These are phyloP conservation scores for Drosophila gunungcola DNA, from an alignment of 1,140 invertebrate genomes.

Conservation along the genomic window DNA sequence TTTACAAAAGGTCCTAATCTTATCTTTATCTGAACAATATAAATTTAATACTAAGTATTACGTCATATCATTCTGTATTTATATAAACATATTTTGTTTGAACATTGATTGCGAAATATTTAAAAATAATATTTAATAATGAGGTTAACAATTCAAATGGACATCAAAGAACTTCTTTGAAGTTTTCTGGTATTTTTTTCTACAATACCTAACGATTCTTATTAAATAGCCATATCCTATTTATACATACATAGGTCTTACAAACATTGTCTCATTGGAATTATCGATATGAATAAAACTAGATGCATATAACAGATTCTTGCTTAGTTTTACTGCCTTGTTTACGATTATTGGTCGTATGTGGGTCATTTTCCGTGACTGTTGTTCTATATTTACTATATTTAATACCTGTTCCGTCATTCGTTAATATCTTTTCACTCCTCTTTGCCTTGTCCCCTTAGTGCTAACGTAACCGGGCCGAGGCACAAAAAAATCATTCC, in stretches of 20 bases:
- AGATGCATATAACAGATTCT: not conserved
- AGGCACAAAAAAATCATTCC: constrained; percentile 34
- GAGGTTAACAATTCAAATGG: not conserved
- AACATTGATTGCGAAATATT: not conserved
- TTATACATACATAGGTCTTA: too few species aligned
- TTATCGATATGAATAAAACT: not conserved
- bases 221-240: too few species aligned
- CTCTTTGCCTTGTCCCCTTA: not conserved
- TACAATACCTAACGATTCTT: too few species aligned
- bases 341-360: not conserved
- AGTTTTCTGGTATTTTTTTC: too few species aligned
- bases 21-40: not conserved
- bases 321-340: not conserved
- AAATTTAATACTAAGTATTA: too few species aligned
- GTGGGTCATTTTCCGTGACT: not conserved
- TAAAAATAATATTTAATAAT: not conserved
- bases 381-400: constrained; percentile 18
- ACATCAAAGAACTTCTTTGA: not conserved
- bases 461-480: constrained; percentile 36
- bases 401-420: constrained; percentile 30
- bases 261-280: not conserved
- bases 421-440: constrained; percentile 4
- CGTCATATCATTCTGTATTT: too few species aligned
- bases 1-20: not conserved
- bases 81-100: too few species aligned